Base-by-base conservation (phyloP, 2,888 invertebrate species). In the Silvanus unidentatus region DNA sequence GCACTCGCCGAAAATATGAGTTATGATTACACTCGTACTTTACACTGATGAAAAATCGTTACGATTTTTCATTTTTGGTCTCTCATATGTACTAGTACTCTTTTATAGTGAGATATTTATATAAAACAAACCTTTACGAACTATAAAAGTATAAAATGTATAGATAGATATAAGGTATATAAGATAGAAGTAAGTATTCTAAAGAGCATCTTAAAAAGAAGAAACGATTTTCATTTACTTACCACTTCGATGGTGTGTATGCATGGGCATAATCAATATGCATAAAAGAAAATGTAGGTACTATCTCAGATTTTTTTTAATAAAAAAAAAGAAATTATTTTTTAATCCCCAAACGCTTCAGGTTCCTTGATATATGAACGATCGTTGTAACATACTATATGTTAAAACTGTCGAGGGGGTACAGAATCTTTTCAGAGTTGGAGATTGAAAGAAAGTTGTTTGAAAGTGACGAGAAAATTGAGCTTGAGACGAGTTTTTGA, bases 21-120 rank as follows among this genome's bases (percentile, higher is more conserved):
- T 66, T 65, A 66, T 64, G 65, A 62, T 62, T 59, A 57, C 48
- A 48, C 48, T 53, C 48, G 46, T 52, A 50, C 48, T 58, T 49
- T 54, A 52, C 53, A 39, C 49, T 48, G 58, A 55, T 57, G 63
- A 65, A 62, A 63, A 64, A 64, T 63, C 58, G 58, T 57, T 55
- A 58, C 61, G 60, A 65, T 66, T 66, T 65, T 63, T 65, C 65
- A 64, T 66, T 63, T 62, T 57, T 48, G 50, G 57, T 60, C 61
- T 57, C 58, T 62, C 60, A 63, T 64, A 59, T 56, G 57, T 58
- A 59, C n/a, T n/a, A n/a, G n/a, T 57, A 58, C 57, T 57, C 57
- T 58, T 63, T 62, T 57, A 59, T 59, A 59, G 58, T 64, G 62
- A 22, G 3, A 22, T 59, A 62, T 62, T 60, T 58, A 55, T 55